These are phyloP conservation scores for Parus major DNA, from an alignment of 2,113 vertebrate species.

Conservation along the genomic window DNA sequence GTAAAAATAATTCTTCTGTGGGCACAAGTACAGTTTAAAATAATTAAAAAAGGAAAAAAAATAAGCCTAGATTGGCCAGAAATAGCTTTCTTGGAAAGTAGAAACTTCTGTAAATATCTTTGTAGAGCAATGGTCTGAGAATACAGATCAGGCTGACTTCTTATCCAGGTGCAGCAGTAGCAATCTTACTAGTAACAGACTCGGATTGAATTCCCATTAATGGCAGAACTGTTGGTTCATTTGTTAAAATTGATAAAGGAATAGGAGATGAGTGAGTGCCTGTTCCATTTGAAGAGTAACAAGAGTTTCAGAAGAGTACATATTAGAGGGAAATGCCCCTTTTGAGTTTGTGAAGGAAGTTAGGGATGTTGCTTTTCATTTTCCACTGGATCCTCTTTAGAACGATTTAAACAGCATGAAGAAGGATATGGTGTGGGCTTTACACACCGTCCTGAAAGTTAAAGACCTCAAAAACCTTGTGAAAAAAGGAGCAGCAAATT, in stretches of 20 bases:
- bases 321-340: neutral
- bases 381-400: neutral
- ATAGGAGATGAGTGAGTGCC: neutral
- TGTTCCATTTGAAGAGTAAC: neutral
- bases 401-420: neutral
- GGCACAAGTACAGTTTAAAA: neutral
- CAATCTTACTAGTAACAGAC: neutral
- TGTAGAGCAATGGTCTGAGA: neutral
- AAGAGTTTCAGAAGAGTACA: no score
- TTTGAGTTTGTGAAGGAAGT: neutral
- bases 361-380: neutral
- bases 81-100: slow-evolving; percentile 14
- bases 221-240: neutral
- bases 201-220: neutral
- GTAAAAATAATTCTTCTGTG: slow-evolving; percentile 18
- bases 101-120: neutral
- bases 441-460: neutral
- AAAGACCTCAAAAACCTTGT: neutral
- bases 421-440: neutral
- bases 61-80: neutral
- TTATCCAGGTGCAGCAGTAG: neutral
- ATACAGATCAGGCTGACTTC: neutral
- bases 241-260: neutral
- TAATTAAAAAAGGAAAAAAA: neutral
- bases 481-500: neutral